Evolutionary conservation across 2,797 vertebrate species (phyloP), one percentile per base, ranked within the genome.

Genomic region (Syngnathus acus): DNA sequence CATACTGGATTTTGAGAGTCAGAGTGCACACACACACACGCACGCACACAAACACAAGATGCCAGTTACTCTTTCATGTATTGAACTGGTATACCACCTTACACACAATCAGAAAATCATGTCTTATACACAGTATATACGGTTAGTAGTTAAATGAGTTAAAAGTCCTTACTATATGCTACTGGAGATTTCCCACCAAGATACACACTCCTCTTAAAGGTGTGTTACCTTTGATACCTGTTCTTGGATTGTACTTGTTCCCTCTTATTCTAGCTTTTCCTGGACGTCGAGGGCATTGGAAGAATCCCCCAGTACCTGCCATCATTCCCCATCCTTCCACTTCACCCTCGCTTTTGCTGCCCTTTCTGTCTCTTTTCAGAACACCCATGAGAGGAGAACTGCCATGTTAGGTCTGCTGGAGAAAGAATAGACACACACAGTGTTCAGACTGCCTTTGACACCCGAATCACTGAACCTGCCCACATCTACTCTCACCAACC

Each of bases 391-490:
- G 87, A 89, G 77, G 69, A 78, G 82, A 88, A 81, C 82, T 88
- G 87, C 87, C 88, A 87, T 88, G 88, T 88, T 86, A 88, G 87
- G 86, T 87, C 87, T 84, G 71, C 78, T 87, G 83, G 84, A 87
- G 84, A 87, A 82, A 87, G 86, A 81, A 87, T 82, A 82, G 85
- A 87, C 80, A 82, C 75, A 62, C 78, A 68, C 78, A 87, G 79
- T 65, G 68, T 84, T 87, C 83, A 86, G 78, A 84, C 80, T 71
- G 72, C 85, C 77, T 81, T 79, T 83, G 85, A 86, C 87, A 84
- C 75, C 72, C 66, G 77, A 87, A 88, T 84, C 86, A 85, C 74
- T 86, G 86, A 88, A 86, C 82, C 87, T 88, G 82, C 86, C 87
- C 78, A 84, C 80, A 80, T 87, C 80, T 78, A 80, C 84, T 83